Base-by-base conservation (phyloP, 1,140 invertebrate genomes). In the Lycorma delicatula region DNA sequence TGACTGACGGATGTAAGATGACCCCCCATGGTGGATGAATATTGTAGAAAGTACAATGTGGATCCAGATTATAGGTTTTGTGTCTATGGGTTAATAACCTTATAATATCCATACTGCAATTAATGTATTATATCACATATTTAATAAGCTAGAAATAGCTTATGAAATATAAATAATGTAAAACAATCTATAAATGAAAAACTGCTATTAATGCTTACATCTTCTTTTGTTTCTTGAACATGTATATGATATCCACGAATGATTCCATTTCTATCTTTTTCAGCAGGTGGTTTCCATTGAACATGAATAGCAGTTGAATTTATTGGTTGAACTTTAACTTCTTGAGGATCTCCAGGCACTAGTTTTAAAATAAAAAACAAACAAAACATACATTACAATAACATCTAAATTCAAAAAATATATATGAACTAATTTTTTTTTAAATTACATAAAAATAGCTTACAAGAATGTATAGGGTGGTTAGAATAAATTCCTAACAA, bases 201-300 rank as follows among this genome's bases (percentile, higher is more conserved):
- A n/a, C n/a, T n/a, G n/a, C n/a, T n/a, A n/a, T n/a, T 41, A 12
- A 46, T 61, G 23, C 52, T 65, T 68, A 91, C 87, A 79, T 90
- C 85, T 67, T 91, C 84, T 67, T 86, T 81, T 9, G 90, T 81
- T 81, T 96, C 94, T 72, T 95, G 91, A 1, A 94, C 86, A 70
- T 96, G 91, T 50, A 98, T 89, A 67, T 97, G 93, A 74, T 97
- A 98, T 2, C 93, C 94, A 28, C 93, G 81, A 63, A 98, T 97
- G 50, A 97, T 86, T n/a, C 95, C 95, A 72, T 97, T 94, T 58
- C 89, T 85, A 63, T 97, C 91, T 67, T 91, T 91, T 59, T 87
- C 83, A 51, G 81, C 78, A 0, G 95, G 95, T 1, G 91, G 87
- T 67, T 89, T 86, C 95, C 95, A 98, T 47, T 84, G 80, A 7